Conservation (phyloP, 92 coral and sea anemone species). For the Anthopleura xanthogrammica region DNA sequence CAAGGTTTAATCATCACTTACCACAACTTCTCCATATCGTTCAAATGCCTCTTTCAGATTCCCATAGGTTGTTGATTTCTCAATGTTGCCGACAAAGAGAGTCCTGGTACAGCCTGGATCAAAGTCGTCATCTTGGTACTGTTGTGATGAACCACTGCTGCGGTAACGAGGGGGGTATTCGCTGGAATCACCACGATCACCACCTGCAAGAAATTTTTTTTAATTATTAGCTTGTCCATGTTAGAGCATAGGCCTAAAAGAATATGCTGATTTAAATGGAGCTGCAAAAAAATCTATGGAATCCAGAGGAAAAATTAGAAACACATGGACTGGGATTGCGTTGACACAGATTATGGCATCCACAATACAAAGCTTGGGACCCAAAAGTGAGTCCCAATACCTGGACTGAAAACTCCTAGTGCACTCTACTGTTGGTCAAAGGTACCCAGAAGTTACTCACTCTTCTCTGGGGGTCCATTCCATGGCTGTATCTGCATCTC, state of each 20-base stretch:
- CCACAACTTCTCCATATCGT: constrained; percentile 94
- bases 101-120: constrained; percentile 93
- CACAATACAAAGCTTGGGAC: too few relatives aligned
- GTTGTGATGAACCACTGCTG: constrained; percentile 38
- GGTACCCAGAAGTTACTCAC: background rate
- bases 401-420: too few relatives aligned
- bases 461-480: constrained; percentile 55
- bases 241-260: too few relatives aligned
- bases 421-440: too few relatives aligned
- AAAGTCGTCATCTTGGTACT: constrained; percentile 68
- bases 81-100: constrained; percentile 96
- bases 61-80: constrained; percentile 78
- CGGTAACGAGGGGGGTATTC: constrained; percentile 78
- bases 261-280: too few relatives aligned
- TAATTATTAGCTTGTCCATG: too few relatives aligned
- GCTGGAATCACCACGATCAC: constrained; percentile 71
- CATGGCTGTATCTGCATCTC: constrained; percentile 86
- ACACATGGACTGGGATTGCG: too few relatives aligned
- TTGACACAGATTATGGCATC: too few relatives aligned
- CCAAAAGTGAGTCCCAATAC: too few relatives aligned
- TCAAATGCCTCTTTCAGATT: constrained; percentile 94
- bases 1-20: constrained; percentile 30
- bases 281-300: too few relatives aligned
- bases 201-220: constrained; percentile 12
- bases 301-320: too few relatives aligned